phyloP scores from a whole-genome alignment of 2,113 vertebrate species.

The Mobula hypostoma region DNA sequence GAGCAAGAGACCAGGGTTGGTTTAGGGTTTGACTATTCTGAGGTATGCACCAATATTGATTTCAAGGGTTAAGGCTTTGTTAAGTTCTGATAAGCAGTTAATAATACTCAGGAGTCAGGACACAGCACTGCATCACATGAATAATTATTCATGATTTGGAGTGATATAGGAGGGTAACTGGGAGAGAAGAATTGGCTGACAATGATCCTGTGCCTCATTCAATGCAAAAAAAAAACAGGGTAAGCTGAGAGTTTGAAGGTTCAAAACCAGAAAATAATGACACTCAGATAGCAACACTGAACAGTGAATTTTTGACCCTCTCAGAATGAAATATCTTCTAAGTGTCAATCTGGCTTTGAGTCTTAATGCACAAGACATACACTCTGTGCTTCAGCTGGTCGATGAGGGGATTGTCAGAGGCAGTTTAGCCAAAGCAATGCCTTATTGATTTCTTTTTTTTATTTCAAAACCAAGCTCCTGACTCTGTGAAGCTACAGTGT shows the following conservation, averaged over 20 bases:
- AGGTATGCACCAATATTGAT: not conserved
- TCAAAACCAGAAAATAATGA: not conserved
- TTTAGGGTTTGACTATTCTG: not conserved
- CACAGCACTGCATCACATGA: too few relatives aligned
- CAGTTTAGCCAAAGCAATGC: conserved; percentile 25
- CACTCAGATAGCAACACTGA: not conserved
- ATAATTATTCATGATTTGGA: not conserved
- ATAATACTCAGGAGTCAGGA: too few relatives aligned
- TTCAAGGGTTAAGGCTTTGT: not conserved
- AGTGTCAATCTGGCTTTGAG: conserved; percentile 31
- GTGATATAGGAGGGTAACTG: not conserved
- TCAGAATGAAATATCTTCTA: conserved; percentile 9
- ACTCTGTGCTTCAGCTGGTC: not conserved
- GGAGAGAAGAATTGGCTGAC: not conserved
- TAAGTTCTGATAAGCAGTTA: too few relatives aligned
- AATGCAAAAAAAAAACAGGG: not conserved
- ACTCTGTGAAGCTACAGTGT: conserved; percentile 9
- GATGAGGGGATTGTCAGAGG: not conserved
- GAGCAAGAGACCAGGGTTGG: not conserved
- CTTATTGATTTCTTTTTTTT: conserved; percentile 1
- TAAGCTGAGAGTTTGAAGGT: not conserved
- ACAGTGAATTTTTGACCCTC: not conserved
- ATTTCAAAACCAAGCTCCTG: conserved; percentile 18
- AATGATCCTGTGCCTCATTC: not conserved
- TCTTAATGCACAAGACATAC: not conserved